phyloP scores from a whole-genome alignment of 1,140 invertebrate species.

The Phenacoccus solenopsis region DNA sequence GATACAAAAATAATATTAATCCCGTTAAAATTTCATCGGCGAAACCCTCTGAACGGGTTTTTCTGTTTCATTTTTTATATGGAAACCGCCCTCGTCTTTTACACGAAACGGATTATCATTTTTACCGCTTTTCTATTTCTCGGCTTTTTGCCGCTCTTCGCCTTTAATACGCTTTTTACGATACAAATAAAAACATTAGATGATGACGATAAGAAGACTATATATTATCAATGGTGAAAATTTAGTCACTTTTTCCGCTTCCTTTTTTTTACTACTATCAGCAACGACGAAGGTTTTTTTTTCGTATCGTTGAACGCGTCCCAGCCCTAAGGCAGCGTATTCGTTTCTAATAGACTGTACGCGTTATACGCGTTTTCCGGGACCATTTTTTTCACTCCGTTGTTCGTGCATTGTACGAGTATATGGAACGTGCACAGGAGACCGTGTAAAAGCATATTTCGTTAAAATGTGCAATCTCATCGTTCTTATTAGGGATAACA shows the following conservation, averaged over 20 bases:
- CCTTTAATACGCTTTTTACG: neutral
- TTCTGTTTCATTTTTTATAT: neutral
- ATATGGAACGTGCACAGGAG: neutral
- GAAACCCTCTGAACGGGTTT: neutral
- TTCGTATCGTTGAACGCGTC: neutral
- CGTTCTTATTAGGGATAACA: neutral
- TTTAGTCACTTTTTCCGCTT: neutral
- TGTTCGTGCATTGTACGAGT: neutral
- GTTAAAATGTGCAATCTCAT: neutral
- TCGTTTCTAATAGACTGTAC: too few relatives aligned
- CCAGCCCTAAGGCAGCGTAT: too few relatives aligned
- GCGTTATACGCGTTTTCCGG: too few relatives aligned
- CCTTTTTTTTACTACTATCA: too few relatives aligned
- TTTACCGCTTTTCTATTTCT: neutral
- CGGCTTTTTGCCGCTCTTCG: neutral
- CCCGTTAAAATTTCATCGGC: neutral
- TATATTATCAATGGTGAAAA: neutral
- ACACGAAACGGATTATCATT: neutral
- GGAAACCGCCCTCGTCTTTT: neutral
- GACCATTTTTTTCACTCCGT: too few relatives aligned
- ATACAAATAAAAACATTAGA: conserved; percentile 3
- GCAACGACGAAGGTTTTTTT: neutral
- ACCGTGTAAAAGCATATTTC: neutral
- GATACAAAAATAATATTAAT: conserved; percentile 4
- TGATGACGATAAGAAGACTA: neutral